Conservation (phyloP, 2,113 vertebrate genomes). For the Bettongia penicillata region DNA sequence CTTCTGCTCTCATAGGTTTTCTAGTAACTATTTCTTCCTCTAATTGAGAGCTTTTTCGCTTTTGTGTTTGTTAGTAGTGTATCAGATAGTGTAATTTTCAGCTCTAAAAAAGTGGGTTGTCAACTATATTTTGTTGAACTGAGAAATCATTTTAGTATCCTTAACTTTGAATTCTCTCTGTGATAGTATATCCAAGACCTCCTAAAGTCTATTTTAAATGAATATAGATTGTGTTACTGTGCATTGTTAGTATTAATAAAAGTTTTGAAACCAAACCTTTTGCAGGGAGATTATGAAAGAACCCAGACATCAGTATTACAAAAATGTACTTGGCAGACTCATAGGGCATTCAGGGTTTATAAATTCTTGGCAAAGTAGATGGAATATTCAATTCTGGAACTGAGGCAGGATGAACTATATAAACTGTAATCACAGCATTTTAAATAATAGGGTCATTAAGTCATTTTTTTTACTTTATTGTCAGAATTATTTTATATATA, state of each 20-base stretch:
- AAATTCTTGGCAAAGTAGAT: constrained; percentile 8
- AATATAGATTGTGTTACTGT: neutral
- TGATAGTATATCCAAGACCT: neutral
- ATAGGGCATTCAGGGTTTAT: neutral
- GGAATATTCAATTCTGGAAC: constrained; percentile 12
- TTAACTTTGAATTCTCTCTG: neutral
- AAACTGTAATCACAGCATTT: constrained; percentile 41
- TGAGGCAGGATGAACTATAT: constrained; percentile 18
- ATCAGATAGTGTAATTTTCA: constrained; percentile 9
- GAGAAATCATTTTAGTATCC: constrained; percentile 1
- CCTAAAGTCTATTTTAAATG: neutral
- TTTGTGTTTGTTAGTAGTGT: constrained; percentile 10
- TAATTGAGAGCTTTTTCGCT: constrained; percentile 6
- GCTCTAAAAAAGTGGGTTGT: neutral
- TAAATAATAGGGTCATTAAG: constrained; percentile 24
- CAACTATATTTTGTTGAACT: constrained; percentile 14
- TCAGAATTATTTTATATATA: constrained; percentile 7
- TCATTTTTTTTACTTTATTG: constrained; percentile 14
- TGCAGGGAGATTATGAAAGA: constrained; percentile 17
- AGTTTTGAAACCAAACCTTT: neutral
- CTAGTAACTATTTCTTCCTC: constrained; percentile 34
- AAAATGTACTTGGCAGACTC: constrained; percentile 43
- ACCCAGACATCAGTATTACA: constrained; percentile 24
- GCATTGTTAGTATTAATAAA: neutral
- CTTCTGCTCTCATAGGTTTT: neutral